A percentile compares a stretch with the other conserved stretches of the same genome.
These are phyloP conservation scores for Noctua comes DNA, from an alignment of 2,888 invertebrate genomes.

Conservation along the genomic window DNA sequence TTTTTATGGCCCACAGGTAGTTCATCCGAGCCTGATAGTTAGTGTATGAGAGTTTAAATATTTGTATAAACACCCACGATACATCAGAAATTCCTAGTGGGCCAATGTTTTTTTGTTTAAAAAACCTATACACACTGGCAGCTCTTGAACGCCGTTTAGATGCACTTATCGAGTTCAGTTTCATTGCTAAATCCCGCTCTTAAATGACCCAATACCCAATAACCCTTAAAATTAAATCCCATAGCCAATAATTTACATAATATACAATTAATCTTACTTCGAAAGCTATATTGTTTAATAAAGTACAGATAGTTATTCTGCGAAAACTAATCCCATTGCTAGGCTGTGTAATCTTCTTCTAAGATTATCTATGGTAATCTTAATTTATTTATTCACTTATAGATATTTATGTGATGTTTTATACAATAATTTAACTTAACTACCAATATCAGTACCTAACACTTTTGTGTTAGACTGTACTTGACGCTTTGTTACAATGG, in stretches of 20 bases:
- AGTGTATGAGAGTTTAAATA: no score
- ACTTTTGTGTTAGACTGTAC: not conserved
- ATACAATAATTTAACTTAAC: not conserved
- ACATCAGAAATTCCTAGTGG: no score
- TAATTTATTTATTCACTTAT: not conserved
- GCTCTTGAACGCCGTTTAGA: not conserved
- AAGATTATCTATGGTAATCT: not conserved
- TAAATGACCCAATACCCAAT: not conserved
- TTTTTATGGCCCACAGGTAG: no score
- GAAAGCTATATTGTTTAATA: not conserved
- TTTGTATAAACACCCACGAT: no score
- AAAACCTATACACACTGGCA: no score
- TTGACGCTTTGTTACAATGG: not conserved
- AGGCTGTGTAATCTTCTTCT: not conserved
- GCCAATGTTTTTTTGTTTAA: no score
- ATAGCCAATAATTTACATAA: constrained; percentile 37
- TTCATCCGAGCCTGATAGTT: no score
- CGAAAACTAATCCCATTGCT: not conserved
- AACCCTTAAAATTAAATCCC: constrained; percentile 23
- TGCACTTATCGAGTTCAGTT: not conserved
- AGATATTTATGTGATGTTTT: not conserved
- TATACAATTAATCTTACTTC: constrained; percentile 11
- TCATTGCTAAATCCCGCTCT: not conserved
- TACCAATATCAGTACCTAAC: not conserved
- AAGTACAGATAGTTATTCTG: not conserved